Conservation (phyloP, 2,113 vertebrate species). For the Hippocampus mohnikei region DNA sequence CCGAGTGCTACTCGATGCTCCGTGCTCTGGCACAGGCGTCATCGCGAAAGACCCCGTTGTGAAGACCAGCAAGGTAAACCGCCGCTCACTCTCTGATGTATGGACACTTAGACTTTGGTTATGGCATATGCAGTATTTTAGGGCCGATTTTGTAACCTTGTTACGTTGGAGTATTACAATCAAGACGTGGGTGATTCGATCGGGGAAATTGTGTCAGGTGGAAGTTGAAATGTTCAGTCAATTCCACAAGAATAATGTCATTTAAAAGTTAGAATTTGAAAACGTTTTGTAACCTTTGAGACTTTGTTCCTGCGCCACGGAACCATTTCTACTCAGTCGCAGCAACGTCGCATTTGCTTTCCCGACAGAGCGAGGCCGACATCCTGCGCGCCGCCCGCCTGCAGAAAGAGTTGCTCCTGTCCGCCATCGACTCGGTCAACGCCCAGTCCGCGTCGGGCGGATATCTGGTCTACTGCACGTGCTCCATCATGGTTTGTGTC, state of each 20-base stretch:
- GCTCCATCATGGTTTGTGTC: slow-evolving; percentile 82
- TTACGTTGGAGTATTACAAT: too few species aligned
- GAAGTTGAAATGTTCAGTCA: too few species aligned
- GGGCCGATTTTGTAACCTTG: too few species aligned
- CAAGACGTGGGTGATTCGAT: too few species aligned
- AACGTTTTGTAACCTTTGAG: too few species aligned
- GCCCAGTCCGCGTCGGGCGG: slow-evolving; percentile 85
- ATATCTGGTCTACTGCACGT: slow-evolving; percentile 94
- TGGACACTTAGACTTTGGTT: neutral
- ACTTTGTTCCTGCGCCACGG: too few species aligned
- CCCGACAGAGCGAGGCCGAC: slow-evolving; percentile 82
- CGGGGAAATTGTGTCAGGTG: too few species aligned
- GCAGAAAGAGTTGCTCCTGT: slow-evolving; percentile 91
- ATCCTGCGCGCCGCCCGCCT: slow-evolving; percentile 87
- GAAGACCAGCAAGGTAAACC: slow-evolving; percentile 90
- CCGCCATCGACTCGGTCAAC: slow-evolving; percentile 90
- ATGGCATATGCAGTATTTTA: neutral
- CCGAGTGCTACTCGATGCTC: slow-evolving; percentile 90
- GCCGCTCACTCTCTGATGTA: neutral
- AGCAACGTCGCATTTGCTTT: neutral
- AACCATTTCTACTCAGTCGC: too few species aligned
- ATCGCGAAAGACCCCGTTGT: slow-evolving; percentile 95
- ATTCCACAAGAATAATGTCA: too few species aligned
- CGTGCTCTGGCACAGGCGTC: slow-evolving; percentile 92
- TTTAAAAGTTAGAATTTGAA: too few species aligned